Percentiles rank a stretch among this genome's conserved stretches.
Conservation (phyloP, 2,888 invertebrate species). For the Liopterus haemorrhoidalis region DNA sequence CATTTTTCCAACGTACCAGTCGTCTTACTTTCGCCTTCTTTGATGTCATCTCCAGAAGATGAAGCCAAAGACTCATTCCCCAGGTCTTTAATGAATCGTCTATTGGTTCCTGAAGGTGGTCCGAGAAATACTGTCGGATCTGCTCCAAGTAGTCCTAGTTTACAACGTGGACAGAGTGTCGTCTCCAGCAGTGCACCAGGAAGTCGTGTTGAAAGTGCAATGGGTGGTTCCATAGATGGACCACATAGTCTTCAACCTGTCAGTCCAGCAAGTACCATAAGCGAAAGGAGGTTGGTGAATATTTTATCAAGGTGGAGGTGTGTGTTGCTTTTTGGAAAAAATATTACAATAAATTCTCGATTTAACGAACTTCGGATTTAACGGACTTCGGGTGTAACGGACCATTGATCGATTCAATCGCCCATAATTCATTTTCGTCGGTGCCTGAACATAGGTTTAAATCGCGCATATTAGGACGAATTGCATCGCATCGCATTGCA, state of each 20-base stretch:
- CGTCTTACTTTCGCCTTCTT: slow-evolving; percentile 78
- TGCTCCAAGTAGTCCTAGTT: slow-evolving; percentile 53
- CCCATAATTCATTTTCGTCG: too few relatives aligned
- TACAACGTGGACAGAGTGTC: slow-evolving; percentile 33
- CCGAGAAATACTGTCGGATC: slow-evolving; percentile 54
- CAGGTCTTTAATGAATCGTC: slow-evolving; percentile 59
- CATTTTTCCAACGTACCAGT: slow-evolving; percentile 93
- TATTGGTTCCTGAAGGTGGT: slow-evolving; percentile 40
- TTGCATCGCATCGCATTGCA: too few relatives aligned
- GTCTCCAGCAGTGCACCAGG: slow-evolving; percentile 46
- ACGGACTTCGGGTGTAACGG: too few relatives aligned
- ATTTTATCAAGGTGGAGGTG: too few relatives aligned
- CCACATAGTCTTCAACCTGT: slow-evolving; percentile 50
- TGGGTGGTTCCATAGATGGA: slow-evolving; percentile 58
- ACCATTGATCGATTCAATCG: too few relatives aligned
- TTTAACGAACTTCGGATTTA: too few relatives aligned
- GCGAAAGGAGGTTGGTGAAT: slow-evolving; percentile 25
- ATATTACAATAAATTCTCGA: too few relatives aligned
- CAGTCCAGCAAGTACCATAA: slow-evolving; percentile 31
- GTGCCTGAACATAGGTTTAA: too few relatives aligned
- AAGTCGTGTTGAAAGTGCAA: slow-evolving; percentile 49
- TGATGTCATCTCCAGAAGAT: slow-evolving; percentile 73
- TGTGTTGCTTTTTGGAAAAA: too few relatives aligned
- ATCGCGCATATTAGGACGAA: too few relatives aligned
- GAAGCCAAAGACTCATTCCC: slow-evolving; percentile 60